phyloP scores from a whole-genome alignment of 92 coral and sea anemone species.

The Porites lobata region DNA sequence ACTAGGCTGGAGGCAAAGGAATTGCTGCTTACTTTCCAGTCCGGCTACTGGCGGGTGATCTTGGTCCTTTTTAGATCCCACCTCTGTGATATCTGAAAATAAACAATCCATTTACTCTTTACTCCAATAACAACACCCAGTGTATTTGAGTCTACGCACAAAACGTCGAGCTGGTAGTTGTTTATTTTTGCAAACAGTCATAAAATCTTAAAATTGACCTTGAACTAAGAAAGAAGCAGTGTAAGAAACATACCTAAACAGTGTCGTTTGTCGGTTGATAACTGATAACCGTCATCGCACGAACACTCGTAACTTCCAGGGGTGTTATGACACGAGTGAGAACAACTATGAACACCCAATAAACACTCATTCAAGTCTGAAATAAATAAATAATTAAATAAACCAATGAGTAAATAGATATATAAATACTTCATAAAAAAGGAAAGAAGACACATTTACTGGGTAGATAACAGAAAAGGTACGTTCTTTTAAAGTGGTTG shows the following conservation, averaged over 20 bases:
- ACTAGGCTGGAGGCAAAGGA: neutral
- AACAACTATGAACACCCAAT: slow-evolving; percentile 84
- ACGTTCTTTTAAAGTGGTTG: no score
- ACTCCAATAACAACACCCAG: no score
- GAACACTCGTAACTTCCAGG: slow-evolving; percentile 89
- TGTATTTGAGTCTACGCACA: no score
- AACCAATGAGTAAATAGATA: neutral
- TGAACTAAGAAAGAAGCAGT: no score
- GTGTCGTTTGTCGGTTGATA: slow-evolving; percentile 72
- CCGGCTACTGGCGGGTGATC: slow-evolving; percentile 49
- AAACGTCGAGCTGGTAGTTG: no score
- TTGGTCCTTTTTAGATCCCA: slow-evolving; percentile 59
- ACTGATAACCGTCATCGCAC: slow-evolving; percentile 79
- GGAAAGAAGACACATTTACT: neutral
- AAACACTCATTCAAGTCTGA: slow-evolving; percentile 91
- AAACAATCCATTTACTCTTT: neutral
- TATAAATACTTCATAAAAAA: neutral
- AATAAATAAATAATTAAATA: neutral
- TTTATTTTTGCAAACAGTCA: neutral
- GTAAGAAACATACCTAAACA: slow-evolving; percentile 75
- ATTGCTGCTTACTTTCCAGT: slow-evolving; percentile 60
- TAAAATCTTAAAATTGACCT: no score
- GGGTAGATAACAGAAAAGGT: neutral
- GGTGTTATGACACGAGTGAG: slow-evolving; percentile 85
- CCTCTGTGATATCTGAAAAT: slow-evolving; percentile 43